Evolutionary conservation across 2,113 vertebrate genomes (phyloP).

Genomic region (Vidua chalybeata): DNA sequence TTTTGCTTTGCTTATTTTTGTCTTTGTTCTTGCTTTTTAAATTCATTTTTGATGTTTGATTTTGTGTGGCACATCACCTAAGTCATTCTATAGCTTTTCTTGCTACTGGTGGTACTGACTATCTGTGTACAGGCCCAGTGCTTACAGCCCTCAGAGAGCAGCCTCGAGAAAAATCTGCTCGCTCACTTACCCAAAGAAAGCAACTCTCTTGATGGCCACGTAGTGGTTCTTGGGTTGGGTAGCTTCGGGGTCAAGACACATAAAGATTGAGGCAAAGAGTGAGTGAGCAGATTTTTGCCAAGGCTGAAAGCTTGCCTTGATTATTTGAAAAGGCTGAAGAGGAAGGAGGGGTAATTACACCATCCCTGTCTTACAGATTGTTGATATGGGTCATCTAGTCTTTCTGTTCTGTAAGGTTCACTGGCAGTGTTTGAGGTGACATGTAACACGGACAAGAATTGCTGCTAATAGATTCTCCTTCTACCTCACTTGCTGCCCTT

Average conservation of each 20-base stretch:
- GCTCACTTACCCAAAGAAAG: background rate
- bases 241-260: background rate
- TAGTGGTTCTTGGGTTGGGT: background rate
- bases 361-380: background rate
- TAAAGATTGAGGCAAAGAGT: background rate
- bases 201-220: background rate
- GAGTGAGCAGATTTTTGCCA: slow-evolving; percentile 40
- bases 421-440: background rate
- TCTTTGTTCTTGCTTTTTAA: slow-evolving; percentile 10
- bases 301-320: background rate
- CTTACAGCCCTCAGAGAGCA: background rate
- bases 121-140: background rate
- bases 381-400: background rate
- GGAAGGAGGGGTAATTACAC: background rate
- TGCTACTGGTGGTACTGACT: background rate
- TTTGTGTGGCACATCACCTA: slow-evolving; percentile 2
- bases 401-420: slow-evolving; percentile 5
- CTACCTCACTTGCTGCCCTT: background rate
- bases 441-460: background rate
- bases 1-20: slow-evolving; percentile 38
- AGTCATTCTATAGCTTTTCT: background rate
- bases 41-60: background rate
- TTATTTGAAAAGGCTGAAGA: slow-evolving; percentile 12
- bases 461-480: background rate
- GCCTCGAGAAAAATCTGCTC: slow-evolving; percentile 16